Evolutionary conservation across 2,797 vertebrate species (phyloP), one percentile per base, ranked within the genome.

Genomic region (Melanotaenia trifasciata): DNA sequence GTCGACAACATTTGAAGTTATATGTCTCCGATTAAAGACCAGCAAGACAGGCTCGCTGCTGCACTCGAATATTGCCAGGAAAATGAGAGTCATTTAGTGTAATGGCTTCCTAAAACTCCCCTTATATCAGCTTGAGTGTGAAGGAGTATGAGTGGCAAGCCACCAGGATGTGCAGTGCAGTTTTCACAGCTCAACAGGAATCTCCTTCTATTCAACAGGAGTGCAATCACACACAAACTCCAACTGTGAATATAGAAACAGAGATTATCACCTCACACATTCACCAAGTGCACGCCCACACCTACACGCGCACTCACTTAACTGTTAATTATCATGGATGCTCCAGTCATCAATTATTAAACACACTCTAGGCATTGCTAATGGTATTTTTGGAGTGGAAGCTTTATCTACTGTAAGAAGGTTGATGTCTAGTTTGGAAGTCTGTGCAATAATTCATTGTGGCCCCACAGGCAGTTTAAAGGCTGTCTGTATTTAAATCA

Each of bases 261-360:
- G 28, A 80, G 76, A 83, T 65, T 56, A 73, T 79, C 67, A 58
- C 36, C 58, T 22, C 73, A 72, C 79, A 69, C 72, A 63, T 79
- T 60, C 47, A 53, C 53, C 12, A 59, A 58, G 61, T 56, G 64
- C 67, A 64, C 76, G 64, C 43, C n/a, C 78, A 80, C 79, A 74
- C 68, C 61, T 69, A 80, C 70, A 63, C 78, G 54, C 8, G 26
- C 62, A 26, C 80, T 78, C 80, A 80, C 83, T 90, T 92, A 89
- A 90, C 88, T 89, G 87, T 89, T 93, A 91, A 93, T 93, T 92
- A 93, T 92, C 86, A 84, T 40, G 84, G 79, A 85, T 85, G 84
- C 87, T 84, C 77, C 45, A 74, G 78, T 86, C 84, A 90, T 92
- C 79, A 86, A 90, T 92, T 90, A 92, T 92, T 92, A 79, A 93